Percentiles rank a stretch among this genome's conserved stretches.
Evolutionary conservation across 2,113 vertebrate species (phyloP).

Genomic region (Geothlypis trichas): DNA sequence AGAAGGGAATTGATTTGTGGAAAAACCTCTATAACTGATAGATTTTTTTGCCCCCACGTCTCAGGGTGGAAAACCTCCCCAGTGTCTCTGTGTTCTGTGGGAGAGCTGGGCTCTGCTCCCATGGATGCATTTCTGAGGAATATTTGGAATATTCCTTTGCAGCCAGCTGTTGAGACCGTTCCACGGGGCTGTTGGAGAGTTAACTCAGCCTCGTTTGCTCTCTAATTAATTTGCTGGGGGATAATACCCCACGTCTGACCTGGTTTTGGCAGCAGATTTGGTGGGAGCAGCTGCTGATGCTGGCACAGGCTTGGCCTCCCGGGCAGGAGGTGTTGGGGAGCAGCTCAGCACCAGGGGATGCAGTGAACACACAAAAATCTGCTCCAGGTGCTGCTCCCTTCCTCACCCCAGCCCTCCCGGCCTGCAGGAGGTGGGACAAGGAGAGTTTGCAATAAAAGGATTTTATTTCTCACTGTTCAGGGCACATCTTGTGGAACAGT

Average conservation of each 20-base stretch:
- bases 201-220: neutral
- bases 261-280: neutral
- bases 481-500: rapidly evolving
- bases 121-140: neutral
- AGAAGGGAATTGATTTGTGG: neutral
- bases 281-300: neutral
- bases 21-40: neutral
- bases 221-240: conserved; percentile 20
- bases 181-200: neutral
- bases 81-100: rapidly evolving
- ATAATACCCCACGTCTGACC: conserved; percentile 10
- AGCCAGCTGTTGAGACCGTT: neutral
- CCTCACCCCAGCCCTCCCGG: neutral
- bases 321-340: neutral
- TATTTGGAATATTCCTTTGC: neutral
- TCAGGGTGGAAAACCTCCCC: neutral
- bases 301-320: neutral
- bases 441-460: neutral
- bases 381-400: neutral
- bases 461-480: neutral
- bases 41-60: no score
- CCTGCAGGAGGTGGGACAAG: neutral
- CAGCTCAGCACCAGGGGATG: neutral
- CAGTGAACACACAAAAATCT: rapidly evolving
- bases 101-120: neutral